phyloP scores from a whole-genome alignment of 1,140 invertebrate genomes.

The Drosophila bocqueti region DNA sequence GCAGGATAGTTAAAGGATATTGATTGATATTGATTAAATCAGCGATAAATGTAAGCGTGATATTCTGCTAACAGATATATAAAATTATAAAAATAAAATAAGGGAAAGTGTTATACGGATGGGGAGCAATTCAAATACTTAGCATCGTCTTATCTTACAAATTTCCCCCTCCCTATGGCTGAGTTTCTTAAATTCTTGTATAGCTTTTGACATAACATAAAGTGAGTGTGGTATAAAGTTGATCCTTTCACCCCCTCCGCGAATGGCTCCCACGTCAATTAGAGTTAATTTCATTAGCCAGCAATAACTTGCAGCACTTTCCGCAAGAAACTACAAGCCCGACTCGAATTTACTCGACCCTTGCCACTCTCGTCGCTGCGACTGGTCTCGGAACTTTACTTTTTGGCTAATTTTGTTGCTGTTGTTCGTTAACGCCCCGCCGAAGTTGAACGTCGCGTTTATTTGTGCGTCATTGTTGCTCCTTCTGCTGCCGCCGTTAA shows the following conservation, averaged over 20 bases:
- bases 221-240: constrained; percentile 9
- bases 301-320: constrained; percentile 80
- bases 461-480: constrained; percentile 64
- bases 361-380: constrained; percentile 3
- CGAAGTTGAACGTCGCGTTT: constrained; percentile 77
- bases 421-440: constrained; percentile 67
- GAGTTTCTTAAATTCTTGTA: not conserved
- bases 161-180: not conserved
- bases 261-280: constrained; percentile 70
- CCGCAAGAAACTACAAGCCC: constrained; percentile 52
- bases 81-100: not conserved
- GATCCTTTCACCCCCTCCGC: not conserved
- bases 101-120: too few species aligned
- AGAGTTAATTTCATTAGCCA: constrained; percentile 80
- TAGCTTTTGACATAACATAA: not conserved
- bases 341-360: constrained; percentile 20
- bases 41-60: not conserved
- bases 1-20: not conserved
- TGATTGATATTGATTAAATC: not conserved
- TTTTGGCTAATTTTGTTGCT: constrained; percentile 82
- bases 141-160: not conserved
- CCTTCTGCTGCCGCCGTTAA: constrained; percentile 8
- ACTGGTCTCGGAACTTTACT: constrained; percentile 53
- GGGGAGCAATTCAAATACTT: too few species aligned
- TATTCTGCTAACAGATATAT: not conserved